Percentiles rank a stretch among this genome's conserved stretches.
Evolutionary conservation across 2,888 invertebrate species (phyloP).

Genomic region (Polyploca ridens): DNA sequence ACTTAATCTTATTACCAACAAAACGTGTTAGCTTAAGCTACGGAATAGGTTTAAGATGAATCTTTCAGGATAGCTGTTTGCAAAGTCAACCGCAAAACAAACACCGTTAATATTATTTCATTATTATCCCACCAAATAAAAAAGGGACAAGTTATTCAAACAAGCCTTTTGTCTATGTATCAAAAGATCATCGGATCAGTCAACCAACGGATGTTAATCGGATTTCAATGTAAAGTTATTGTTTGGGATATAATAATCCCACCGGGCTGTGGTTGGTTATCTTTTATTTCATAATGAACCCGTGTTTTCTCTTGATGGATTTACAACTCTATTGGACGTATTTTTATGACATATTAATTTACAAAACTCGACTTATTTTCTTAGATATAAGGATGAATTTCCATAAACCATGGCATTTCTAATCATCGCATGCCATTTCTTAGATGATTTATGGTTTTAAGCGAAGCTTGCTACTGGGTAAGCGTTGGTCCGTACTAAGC

Average conservation of each 20-base stretch:
- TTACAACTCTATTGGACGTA: slow-evolving; percentile 49
- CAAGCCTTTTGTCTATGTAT: slow-evolving; percentile 57
- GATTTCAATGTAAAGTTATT: slow-evolving; percentile 73
- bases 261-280: slow-evolving; percentile 52
- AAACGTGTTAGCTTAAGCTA: slow-evolving; percentile 42
- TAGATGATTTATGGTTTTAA: slow-evolving; percentile 24
- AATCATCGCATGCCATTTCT: slow-evolving; percentile 7
- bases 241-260: slow-evolving; percentile 61
- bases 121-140: slow-evolving; percentile 51
- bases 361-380: slow-evolving; percentile 5
- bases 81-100: slow-evolving; percentile 52
- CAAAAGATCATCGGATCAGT: slow-evolving; percentile 57
- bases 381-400: not conserved
- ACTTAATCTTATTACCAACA: slow-evolving; percentile 54
- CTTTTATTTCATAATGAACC: slow-evolving; percentile 37
- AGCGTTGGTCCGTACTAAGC: slow-evolving; percentile 21
- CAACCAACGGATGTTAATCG: slow-evolving; percentile 67
- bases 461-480: slow-evolving; percentile 25
- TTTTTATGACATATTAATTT: slow-evolving; percentile 22
- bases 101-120: slow-evolving; percentile 48
- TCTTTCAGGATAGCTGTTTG: slow-evolving; percentile 46
- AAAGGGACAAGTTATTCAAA: slow-evolving; percentile 51
- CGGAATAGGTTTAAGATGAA: slow-evolving; percentile 42
- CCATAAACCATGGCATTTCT: not conserved
- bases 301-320: slow-evolving; percentile 58